Base-by-base conservation (phyloP, 2,113 vertebrate genomes). In the Sphyrna mokarran region DNA sequence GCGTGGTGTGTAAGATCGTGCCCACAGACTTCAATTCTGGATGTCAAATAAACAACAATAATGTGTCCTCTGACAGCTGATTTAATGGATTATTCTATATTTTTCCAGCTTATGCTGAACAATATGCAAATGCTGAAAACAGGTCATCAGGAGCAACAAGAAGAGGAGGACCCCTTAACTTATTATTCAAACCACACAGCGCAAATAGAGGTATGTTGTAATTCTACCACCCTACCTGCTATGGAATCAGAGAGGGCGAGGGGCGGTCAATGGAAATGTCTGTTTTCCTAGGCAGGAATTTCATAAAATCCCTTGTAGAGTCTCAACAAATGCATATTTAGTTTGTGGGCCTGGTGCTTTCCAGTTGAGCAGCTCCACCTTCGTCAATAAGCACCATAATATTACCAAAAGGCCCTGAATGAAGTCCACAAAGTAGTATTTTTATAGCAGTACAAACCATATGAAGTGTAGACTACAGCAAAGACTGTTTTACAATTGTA, bases 51-150 rank as follows among this genome's bases (percentile, higher is more conserved):
- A 99, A 96, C 98, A 98, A 43, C 97, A 96, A 40, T 98, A 98
- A 37, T 99, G 99, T 80, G 98, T 98, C 40, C 98, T 99, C 96
- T 98, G 98, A 96, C 99, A 99, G 99, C 98, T 99, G 97, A 3
- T 26, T 3, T 78, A 83, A 58, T 63, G 48, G 33, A 13, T 61
- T 80, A 85, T 66, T 18, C 2, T 11, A n/a, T 22, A 0, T 0
- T 96, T 94, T 43, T 66, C 69, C 97, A 99, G 99, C 97, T 99
- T 96, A 99, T 98, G 97, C 98, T 99, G 66, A 99, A 99, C 97
- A 99, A 99, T 97, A 98, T 98, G 40, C 98, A 99, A 96, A 99
- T 99, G 98, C 97, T 99, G 96, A 99, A 98, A 97, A 97, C 98
- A 0, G 97, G 96, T 29, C 98, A 98, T 0, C 97, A 97, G 11